These are phyloP conservation scores for Tubiluchus corallicola DNA, from an alignment of 2,888 invertebrate genomes.

Conservation along the genomic window DNA sequence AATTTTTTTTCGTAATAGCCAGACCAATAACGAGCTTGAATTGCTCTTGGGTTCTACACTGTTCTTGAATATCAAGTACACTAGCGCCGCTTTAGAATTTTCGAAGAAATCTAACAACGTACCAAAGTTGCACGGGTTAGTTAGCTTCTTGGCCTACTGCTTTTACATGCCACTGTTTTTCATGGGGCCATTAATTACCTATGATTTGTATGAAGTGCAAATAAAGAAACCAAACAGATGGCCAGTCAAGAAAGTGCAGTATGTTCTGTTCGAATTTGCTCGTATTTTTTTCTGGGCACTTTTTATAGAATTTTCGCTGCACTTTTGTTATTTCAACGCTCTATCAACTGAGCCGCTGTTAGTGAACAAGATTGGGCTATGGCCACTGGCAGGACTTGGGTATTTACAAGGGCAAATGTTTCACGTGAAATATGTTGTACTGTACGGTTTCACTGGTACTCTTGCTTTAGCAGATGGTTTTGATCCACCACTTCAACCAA, in stretches of 20 bases:
- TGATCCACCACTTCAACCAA: too few relatives aligned
- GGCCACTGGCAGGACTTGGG: constrained; percentile 63
- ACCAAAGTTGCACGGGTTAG: constrained; percentile 14
- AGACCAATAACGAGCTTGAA: constrained; percentile 12
- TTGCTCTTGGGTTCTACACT: constrained; percentile 44
- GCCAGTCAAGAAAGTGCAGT: constrained; percentile 10
- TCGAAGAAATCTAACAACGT: too few relatives aligned
- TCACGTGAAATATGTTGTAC: too few relatives aligned
- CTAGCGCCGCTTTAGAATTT: constrained; percentile 48
- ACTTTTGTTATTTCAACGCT: constrained; percentile 63
- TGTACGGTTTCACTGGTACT: too few relatives aligned
- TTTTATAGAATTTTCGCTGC: constrained; percentile 48
- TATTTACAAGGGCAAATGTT: too few relatives aligned
- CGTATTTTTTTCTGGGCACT: constrained; percentile 47
- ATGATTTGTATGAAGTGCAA: constrained; percentile 42
- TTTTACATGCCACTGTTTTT: constrained; percentile 63
- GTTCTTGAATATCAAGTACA: constrained; percentile 37
- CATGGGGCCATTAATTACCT: constrained; percentile 63
- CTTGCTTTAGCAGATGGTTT: too few relatives aligned
- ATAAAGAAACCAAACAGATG: constrained; percentile 21
- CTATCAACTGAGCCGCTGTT: constrained; percentile 41
- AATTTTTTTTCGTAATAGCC: background rate
- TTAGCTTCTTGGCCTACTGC: constrained; percentile 48
- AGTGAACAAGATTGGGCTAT: constrained; percentile 38
- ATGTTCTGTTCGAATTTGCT: constrained; percentile 24